These are phyloP conservation scores for Kuschelorhynchus macadamiae DNA, from an alignment of 2,888 invertebrate species.

Conservation along the genomic window DNA sequence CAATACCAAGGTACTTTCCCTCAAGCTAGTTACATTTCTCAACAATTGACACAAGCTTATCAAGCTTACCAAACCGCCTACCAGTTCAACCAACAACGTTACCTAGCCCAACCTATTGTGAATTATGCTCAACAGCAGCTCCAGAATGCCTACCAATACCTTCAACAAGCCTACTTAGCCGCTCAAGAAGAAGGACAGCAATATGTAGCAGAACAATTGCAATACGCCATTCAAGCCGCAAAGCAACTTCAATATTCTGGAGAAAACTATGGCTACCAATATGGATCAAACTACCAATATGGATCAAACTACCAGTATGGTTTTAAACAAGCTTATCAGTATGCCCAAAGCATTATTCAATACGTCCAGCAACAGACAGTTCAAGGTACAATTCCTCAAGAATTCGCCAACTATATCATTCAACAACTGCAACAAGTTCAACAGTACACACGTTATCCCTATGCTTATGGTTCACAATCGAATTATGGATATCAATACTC, in stretches of 20 bases:
- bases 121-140: not conserved
- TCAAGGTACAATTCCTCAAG: not conserved
- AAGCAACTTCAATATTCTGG: not conserved
- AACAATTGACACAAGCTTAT: constrained; percentile 23
- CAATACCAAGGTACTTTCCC: constrained; percentile 10
- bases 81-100: not conserved
- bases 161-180: not conserved
- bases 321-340: not conserved
- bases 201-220: constrained; percentile 18
- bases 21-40: not conserved
- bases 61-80: constrained; percentile 4
- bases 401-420: not conserved
- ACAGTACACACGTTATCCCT: not conserved
- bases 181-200: constrained; percentile 11
- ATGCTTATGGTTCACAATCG: too few relatives aligned
- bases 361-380: constrained; percentile 21
- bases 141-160: constrained; percentile 18
- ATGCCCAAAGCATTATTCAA: not conserved
- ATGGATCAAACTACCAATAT: not conserved
- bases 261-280: not conserved
- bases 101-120: not conserved
- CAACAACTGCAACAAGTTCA: constrained; percentile 15
- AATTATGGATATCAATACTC: not conserved
- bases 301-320: too few relatives aligned
- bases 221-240: constrained; percentile 6